Evolutionary conservation across 2,113 vertebrate species (phyloP).

Genomic region (Epinephelus cyanopodus): DNA sequence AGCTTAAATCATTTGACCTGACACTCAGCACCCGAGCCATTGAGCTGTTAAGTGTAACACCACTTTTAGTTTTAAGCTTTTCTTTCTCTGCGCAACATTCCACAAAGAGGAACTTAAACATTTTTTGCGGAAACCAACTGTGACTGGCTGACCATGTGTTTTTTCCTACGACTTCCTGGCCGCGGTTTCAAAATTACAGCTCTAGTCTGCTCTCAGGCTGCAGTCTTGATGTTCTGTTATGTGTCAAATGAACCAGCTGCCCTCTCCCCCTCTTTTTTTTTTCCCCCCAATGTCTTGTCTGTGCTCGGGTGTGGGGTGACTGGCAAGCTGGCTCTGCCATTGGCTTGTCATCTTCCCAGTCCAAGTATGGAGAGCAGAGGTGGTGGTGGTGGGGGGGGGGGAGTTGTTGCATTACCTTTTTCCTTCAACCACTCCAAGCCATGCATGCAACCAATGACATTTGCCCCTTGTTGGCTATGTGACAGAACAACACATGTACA

Average conservation of each 20-base stretch:
- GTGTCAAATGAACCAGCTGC: slow-evolving; percentile 67
- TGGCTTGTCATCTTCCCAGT: slow-evolving; percentile 82
- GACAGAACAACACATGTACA: slow-evolving; percentile 14
- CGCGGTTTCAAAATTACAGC: slow-evolving; percentile 34
- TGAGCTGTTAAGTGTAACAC: background rate
- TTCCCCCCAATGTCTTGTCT: slow-evolving; percentile 53
- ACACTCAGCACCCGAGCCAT: background rate
- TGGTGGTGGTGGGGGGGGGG: slow-evolving; percentile 47
- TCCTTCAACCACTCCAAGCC: slow-evolving; percentile 84
- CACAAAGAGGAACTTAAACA: slow-evolving; percentile 20
- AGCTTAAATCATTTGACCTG: slow-evolving; percentile 32
- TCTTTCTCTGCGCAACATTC: background rate
- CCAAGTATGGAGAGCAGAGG: slow-evolving; percentile 83
- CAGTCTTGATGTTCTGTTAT: slow-evolving; percentile 52
- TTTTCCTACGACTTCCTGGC: slow-evolving; percentile 39
- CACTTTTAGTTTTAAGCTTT: background rate
- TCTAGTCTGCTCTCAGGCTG: slow-evolving; percentile 12
- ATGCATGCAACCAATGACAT: slow-evolving; percentile 78
- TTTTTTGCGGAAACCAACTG: slow-evolving; percentile 17
- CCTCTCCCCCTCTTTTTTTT: slow-evolving; percentile 35
- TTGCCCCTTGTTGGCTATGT: slow-evolving; percentile 52
- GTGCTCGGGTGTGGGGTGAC: slow-evolving; percentile 85
- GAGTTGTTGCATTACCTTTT: slow-evolving; percentile 86
- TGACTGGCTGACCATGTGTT: background rate
- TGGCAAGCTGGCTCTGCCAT: slow-evolving; percentile 75